These are phyloP conservation scores for Megalops atlanticus DNA, from an alignment of 2,113 vertebrate genomes.

Conservation along the genomic window DNA sequence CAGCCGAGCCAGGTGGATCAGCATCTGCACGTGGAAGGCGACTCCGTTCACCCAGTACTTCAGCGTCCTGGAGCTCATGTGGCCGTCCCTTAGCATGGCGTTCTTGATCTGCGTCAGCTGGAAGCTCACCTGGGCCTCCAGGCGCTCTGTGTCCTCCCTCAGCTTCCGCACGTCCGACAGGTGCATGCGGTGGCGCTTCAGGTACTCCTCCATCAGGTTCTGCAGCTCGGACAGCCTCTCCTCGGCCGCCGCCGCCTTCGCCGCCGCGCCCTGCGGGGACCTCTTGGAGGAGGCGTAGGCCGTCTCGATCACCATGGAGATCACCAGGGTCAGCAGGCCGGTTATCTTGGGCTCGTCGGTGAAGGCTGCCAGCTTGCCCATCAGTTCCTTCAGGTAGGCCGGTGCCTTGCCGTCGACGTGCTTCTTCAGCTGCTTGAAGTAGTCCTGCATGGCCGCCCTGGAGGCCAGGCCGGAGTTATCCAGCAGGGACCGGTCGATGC, in stretches of 20 bases:
- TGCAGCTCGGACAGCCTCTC: slow-evolving; percentile 60
- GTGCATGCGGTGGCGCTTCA: slow-evolving; percentile 64
- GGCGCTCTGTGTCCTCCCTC: slow-evolving; percentile 53
- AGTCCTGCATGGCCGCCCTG: slow-evolving; percentile 43
- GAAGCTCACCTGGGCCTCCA: slow-evolving; percentile 61
- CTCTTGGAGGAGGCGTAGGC: slow-evolving; percentile 45
- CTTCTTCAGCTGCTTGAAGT: slow-evolving; percentile 53
- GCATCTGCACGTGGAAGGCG: slow-evolving; percentile 62
- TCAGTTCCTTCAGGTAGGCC: slow-evolving; percentile 63
- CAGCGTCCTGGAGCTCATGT: slow-evolving; percentile 56
- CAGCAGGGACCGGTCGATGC: slow-evolving; percentile 47
- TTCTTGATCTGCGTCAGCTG: slow-evolving; percentile 63
- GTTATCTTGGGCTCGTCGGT: slow-evolving; percentile 60
- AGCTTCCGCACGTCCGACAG: slow-evolving; percentile 48
- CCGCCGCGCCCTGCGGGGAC: slow-evolving; percentile 12
- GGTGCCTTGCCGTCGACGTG: slow-evolving; percentile 55
- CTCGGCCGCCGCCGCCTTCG: slow-evolving; percentile 15
- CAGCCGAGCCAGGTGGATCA: slow-evolving; percentile 58
- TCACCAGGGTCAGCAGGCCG: slow-evolving; percentile 56
- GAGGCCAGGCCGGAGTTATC: slow-evolving; percentile 34
- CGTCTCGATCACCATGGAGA: slow-evolving; percentile 64
- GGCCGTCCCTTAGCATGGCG: slow-evolving; percentile 54
- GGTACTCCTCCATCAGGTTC: slow-evolving; percentile 66
- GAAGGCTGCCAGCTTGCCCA: slow-evolving; percentile 56
- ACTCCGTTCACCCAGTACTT: slow-evolving; percentile 65